phyloP scores from a whole-genome alignment of 2,888 invertebrate species.

The Hylaea fasciaria region DNA sequence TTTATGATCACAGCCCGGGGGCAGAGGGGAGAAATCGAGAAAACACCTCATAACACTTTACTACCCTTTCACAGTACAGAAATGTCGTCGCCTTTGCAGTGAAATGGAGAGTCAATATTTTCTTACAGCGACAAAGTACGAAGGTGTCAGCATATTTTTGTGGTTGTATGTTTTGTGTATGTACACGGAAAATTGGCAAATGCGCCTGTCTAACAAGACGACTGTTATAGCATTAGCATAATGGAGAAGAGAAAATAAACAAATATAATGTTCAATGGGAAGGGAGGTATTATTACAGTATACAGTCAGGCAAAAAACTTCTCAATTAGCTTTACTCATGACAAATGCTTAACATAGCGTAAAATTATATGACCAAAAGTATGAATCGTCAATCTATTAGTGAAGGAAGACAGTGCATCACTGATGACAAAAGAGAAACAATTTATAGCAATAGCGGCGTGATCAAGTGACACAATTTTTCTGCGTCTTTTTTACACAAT shows the following conservation, averaged over 20 bases:
- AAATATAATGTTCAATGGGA: slow-evolving; percentile 5
- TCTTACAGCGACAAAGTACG: slow-evolving; percentile 9
- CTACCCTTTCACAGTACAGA: slow-evolving; percentile 15
- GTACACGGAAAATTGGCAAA: slow-evolving; percentile 28
- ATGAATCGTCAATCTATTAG: too few species aligned
- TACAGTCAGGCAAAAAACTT: neutral
- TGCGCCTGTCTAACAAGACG: slow-evolving; percentile 24
- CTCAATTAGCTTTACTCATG: neutral
- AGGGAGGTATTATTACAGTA: neutral
- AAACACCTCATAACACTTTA: neutral
- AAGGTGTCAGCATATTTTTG: neutral
- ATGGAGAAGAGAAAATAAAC: slow-evolving; percentile 22
- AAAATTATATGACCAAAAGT: too few species aligned
- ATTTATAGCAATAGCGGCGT: too few species aligned
- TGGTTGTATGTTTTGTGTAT: slow-evolving; percentile 13
- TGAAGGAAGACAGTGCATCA: too few species aligned
- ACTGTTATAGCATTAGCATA: slow-evolving; percentile 28
- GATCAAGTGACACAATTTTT: too few species aligned
- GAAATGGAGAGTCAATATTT: neutral
- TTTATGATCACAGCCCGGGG: slow-evolving; percentile 38
- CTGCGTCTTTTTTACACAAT: too few species aligned
- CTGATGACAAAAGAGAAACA: too few species aligned
- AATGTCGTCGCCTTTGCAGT: neutral
- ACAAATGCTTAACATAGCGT: too few species aligned
- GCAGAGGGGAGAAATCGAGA: slow-evolving; percentile 20